Evolutionary conservation across 2,797 vertebrate genomes (phyloP).

Genomic region (Gambelia wislizenii): DNA sequence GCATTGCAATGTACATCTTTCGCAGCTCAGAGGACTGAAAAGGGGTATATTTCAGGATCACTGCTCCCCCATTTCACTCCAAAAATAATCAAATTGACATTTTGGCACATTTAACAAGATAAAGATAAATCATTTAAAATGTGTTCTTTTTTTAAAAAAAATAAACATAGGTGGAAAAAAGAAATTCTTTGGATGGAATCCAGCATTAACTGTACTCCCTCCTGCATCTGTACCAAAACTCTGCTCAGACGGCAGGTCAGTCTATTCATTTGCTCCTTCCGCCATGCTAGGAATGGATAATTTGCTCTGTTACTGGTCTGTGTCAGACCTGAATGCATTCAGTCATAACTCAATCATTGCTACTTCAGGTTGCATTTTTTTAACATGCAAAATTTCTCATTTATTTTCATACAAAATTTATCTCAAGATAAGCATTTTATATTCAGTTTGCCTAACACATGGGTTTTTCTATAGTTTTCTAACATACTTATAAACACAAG

Average conservation of each 20-base stretch:
- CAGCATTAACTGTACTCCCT: neutral
- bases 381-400: neutral
- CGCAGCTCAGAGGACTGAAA: neutral
- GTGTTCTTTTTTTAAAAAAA: neutral
- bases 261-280: neutral
- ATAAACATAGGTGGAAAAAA: neutral
- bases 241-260: neutral
- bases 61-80: neutral
- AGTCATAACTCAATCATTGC: neutral
- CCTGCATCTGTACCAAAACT: neutral
- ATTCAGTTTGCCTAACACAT: neutral
- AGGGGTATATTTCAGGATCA: neutral
- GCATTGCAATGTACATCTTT: neutral
- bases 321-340: neutral
- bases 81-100: neutral
- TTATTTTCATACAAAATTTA: constrained; percentile 12
- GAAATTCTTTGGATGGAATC: neutral
- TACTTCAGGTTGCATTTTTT: neutral
- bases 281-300: neutral
- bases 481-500: neutral
- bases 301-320: neutral
- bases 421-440: neutral
- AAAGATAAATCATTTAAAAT: too few species aligned
- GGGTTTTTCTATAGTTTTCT: neutral
- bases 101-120: neutral